These are phyloP conservation scores for Orcinus orca DNA, from an alignment of 2,113 vertebrate genomes.

Conservation along the genomic window DNA sequence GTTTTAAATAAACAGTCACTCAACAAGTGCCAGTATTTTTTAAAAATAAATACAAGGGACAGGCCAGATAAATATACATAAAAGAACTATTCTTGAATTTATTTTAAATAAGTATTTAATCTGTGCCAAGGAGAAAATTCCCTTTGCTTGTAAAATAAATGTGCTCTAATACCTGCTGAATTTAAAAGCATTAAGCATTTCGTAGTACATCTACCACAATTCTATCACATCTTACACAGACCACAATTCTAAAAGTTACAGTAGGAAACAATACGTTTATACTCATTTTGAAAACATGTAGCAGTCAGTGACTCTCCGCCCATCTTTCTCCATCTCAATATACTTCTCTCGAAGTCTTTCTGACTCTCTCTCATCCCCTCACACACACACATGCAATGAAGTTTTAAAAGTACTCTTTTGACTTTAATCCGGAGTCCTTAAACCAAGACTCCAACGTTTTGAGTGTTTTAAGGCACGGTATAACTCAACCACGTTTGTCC, in stretches of 20 bases:
- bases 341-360: background rate
- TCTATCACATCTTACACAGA: background rate
- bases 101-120: background rate
- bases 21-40: background rate
- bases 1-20: background rate
- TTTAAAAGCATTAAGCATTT: background rate
- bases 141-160: background rate
- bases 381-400: background rate
- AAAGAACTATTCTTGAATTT: background rate
- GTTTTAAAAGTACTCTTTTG: background rate
- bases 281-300: background rate
- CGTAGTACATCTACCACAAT: background rate
- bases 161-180: background rate
- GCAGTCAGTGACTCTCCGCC: background rate
- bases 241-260: background rate
- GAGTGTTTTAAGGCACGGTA: background rate
- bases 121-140: background rate
- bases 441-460: background rate
- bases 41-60: background rate
- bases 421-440: background rate
- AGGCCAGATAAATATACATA: background rate
- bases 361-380: background rate
- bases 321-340: background rate
- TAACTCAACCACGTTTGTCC: background rate
- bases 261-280: background rate